Percentiles rank a stretch among this genome's conserved stretches.
phyloP scores from a whole-genome alignment of 2,888 invertebrate species.

The Sesia bembeciformis region DNA sequence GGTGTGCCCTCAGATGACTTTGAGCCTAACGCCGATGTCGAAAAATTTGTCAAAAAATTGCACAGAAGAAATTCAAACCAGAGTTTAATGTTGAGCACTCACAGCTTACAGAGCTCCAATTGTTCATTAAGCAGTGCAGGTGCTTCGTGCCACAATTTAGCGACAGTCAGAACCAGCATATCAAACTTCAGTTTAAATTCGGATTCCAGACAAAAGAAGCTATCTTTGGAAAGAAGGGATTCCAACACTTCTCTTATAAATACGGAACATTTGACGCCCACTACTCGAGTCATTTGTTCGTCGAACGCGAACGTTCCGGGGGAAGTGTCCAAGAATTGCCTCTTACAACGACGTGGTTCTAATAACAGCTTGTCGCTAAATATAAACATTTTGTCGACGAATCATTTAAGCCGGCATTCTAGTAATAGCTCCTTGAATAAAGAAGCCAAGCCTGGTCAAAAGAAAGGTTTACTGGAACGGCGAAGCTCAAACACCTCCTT shows the following conservation, averaged over 20 bases:
- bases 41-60: constrained; percentile 59
- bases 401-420: constrained; percentile 67
- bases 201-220: constrained; percentile 69
- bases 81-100: constrained; percentile 73
- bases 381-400: constrained; percentile 78
- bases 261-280: constrained; percentile 49
- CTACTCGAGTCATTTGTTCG: constrained; percentile 60
- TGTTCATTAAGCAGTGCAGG: constrained; percentile 61
- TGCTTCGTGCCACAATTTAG: constrained; percentile 56
- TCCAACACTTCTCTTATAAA: constrained; percentile 90
- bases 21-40: constrained; percentile 56
- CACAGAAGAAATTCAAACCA: constrained; percentile 77
- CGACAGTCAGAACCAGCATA: constrained; percentile 56
- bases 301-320: constrained; percentile 60
- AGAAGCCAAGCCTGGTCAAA: constrained; percentile 52
- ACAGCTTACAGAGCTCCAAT: constrained; percentile 71
- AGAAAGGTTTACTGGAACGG: constrained; percentile 85
- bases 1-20: constrained; percentile 81
- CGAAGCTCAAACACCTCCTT: constrained; percentile 93
- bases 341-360: constrained; percentile 86
- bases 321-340: constrained; percentile 73
- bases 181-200: constrained; percentile 64
- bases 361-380: constrained; percentile 91
- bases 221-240: constrained; percentile 86
- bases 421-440: constrained; percentile 73